These are phyloP conservation scores for Leptobrachium leishanense DNA, from an alignment of 2,113 vertebrate species.

Conservation along the genomic window DNA sequence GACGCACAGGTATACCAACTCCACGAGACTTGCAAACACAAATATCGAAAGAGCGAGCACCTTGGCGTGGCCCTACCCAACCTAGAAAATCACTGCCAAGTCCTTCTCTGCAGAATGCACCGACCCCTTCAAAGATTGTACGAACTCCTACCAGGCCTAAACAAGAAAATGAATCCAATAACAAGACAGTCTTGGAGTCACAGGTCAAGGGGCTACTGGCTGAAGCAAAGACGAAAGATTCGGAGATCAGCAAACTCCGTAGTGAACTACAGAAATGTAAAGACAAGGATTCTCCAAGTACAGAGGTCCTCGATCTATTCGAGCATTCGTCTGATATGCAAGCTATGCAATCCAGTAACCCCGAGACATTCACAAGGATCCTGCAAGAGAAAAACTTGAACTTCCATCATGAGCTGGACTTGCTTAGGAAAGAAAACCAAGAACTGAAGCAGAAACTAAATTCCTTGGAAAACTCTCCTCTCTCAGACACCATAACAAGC, in stretches of 20 bases:
- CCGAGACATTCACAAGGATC: constrained; percentile 71
- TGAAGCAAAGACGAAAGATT: constrained; percentile 91
- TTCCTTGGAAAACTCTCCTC: constrained; percentile 75
- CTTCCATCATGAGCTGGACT: constrained; percentile 83
- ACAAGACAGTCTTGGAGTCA: constrained; percentile 80
- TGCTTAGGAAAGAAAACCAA: constrained; percentile 85
- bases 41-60: constrained; percentile 76
- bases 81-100: constrained; percentile 81
- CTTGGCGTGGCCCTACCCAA: constrained; percentile 67
- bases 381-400: constrained; percentile 84
- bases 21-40: constrained; percentile 78
- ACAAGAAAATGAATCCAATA: constrained; percentile 74
- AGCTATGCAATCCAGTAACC: constrained; percentile 60
- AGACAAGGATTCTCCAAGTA: constrained; percentile 64
- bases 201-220: constrained; percentile 91
- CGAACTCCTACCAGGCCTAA: constrained; percentile 74
- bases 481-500: constrained; percentile 66
- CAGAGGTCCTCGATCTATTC: constrained; percentile 57
- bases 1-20: constrained; percentile 89
- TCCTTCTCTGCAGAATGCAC: constrained; percentile 81
- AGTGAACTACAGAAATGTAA: constrained; percentile 83
- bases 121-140: constrained; percentile 78
- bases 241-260: constrained; percentile 87
- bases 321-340: constrained; percentile 47
- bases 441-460: constrained; percentile 83